Evolutionary conservation across 1,140 invertebrate species (phyloP).

Genomic region (Ceratosolen solmsi): DNA sequence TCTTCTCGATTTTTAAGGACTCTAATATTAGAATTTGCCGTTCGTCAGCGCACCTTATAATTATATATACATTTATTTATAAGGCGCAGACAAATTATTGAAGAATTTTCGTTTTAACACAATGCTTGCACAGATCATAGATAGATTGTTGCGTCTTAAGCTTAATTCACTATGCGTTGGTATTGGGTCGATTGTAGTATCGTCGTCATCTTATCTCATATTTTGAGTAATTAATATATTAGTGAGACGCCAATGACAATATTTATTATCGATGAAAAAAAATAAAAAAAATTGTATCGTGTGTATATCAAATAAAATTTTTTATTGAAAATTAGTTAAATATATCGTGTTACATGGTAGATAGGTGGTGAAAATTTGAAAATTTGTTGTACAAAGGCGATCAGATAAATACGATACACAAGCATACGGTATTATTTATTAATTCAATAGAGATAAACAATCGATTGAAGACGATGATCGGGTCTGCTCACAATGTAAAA

Average conservation of each 20-base stretch:
- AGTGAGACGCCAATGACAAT: not conserved
- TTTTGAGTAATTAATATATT: slow-evolving; percentile 8
- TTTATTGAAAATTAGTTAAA: not conserved
- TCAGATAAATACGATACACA: not conserved
- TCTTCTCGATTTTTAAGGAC: slow-evolving; percentile 9
- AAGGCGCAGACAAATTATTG: not conserved
- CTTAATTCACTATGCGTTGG: not conserved
- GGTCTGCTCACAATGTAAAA: not conserved
- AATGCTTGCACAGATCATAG: not conserved
- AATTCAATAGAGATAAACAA: not conserved
- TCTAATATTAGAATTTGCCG: not conserved
- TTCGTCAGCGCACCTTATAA: not conserved
- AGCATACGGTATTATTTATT: not conserved
- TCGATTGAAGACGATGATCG: not conserved
- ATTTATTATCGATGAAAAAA: not conserved
- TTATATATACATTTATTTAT: slow-evolving; percentile 12
- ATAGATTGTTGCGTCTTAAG: slow-evolving; percentile 6
- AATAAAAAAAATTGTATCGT: no score
- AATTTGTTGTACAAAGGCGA: no score
- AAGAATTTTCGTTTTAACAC: slow-evolving; percentile 7
- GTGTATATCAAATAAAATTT: not conserved
- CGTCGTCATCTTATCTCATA: not conserved
- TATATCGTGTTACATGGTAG: no score
- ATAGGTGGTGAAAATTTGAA: no score
- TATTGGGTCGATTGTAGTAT: not conserved